Conservation (phyloP, 2,113 vertebrate genomes). For the Pseudorectes ferrugineus region DNA sequence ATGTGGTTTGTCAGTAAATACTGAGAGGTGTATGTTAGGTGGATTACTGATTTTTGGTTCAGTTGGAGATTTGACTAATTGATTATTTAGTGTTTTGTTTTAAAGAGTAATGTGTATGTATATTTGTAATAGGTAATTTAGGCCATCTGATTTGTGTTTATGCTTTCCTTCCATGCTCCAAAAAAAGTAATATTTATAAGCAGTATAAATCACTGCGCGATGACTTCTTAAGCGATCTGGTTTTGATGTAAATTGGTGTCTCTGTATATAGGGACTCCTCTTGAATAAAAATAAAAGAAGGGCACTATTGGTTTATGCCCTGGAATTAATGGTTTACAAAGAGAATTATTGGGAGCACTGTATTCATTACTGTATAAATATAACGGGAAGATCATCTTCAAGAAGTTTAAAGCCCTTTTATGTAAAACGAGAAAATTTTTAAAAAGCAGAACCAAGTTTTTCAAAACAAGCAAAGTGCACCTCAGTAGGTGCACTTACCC, state of each 20-base stretch:
- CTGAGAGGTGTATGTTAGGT: rapidly evolving
- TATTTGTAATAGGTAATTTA: background rate
- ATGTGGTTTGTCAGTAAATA: background rate
- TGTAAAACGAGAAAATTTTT: background rate
- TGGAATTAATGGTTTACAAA: background rate
- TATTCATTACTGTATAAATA: background rate
- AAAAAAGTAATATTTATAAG: background rate
- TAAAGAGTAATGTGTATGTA: background rate
- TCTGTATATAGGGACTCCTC: background rate
- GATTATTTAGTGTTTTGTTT: background rate
- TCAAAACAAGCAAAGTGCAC: background rate
- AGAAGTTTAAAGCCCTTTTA: background rate
- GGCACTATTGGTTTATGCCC: background rate
- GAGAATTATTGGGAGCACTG: background rate
- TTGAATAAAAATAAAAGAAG: background rate
- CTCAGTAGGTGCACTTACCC: background rate
- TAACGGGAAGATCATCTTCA: rapidly evolving
- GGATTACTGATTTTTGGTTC: background rate
- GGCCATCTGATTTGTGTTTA: background rate
- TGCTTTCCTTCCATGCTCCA: background rate
- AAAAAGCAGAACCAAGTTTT: background rate
- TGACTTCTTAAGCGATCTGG: background rate
- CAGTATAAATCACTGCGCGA: background rate
- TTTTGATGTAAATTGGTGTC: background rate
- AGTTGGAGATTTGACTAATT: rapidly evolving